phyloP scores from a whole-genome alignment of 2,888 invertebrate species.

The Drosophila quinaria region DNA sequence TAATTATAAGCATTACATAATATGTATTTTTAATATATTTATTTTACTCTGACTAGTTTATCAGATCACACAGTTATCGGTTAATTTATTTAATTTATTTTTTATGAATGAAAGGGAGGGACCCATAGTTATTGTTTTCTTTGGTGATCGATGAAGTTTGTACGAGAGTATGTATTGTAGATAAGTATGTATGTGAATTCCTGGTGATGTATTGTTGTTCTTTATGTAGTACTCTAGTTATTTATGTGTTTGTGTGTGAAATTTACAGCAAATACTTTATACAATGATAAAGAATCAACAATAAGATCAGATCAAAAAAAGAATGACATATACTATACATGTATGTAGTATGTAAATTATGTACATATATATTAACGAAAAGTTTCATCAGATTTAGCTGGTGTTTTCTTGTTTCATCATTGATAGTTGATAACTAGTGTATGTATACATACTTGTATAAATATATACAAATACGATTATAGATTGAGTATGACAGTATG shows the following conservation, averaged over 20 bases:
- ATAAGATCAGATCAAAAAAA: conserved; percentile 26
- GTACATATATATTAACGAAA: conserved; percentile 34
- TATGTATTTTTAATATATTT: neutral
- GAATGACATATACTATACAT: conserved; percentile 23
- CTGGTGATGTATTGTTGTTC: neutral
- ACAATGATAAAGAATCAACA: conserved; percentile 56
- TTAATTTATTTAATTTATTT: neutral
- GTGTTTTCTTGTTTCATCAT: neutral
- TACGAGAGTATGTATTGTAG: neutral
- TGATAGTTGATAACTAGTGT: conserved; percentile 35
- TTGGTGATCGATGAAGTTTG: neutral
- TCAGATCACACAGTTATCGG: neutral
- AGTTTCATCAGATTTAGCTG: conserved; percentile 13
- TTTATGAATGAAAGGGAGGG: neutral
- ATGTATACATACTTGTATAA: conserved; percentile 14
- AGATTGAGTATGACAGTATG: conserved; percentile 59
- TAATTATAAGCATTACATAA: neutral
- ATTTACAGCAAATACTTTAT: conserved; percentile 82
- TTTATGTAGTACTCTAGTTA: conserved; percentile 1
- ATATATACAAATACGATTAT: conserved; percentile 27
- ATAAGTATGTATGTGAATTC: conserved; percentile 11
- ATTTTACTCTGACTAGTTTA: too few relatives aligned
- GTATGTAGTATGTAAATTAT: conserved; percentile 18
- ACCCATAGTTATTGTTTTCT: neutral
- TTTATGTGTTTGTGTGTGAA: conserved; percentile 45